These are phyloP conservation scores for Bos taurus DNA, from an alignment of 2,113 vertebrate species.

Conservation along the genomic window DNA sequence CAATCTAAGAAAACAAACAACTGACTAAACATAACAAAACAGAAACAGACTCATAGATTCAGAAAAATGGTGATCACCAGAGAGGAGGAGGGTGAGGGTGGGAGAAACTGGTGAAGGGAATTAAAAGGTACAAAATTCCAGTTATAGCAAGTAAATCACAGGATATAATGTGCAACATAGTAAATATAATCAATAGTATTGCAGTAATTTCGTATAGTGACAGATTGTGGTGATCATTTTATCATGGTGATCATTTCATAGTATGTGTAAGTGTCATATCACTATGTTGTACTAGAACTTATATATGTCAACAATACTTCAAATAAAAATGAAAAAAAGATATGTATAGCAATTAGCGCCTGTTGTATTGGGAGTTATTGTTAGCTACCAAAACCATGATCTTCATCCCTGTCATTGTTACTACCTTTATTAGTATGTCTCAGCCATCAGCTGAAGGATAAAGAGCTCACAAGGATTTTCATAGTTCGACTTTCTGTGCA, in stretches of 20 bases:
- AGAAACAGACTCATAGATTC: neutral
- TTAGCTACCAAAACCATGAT: neutral
- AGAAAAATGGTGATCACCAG: neutral
- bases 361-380: neutral
- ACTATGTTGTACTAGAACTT: neutral
- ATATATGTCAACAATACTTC: neutral
- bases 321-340: neutral
- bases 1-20: neutral
- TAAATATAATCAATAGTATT: neutral
- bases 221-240: neutral
- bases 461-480: neutral
- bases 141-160: neutral
- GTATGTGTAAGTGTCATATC: neutral
- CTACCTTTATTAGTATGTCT: neutral
- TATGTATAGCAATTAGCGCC: neutral
- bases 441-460: neutral
- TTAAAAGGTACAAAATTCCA: neutral
- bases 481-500: rapidly evolving
- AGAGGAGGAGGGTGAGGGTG: too few species aligned
- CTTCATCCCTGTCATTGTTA: neutral
- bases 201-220: neutral
- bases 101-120: neutral
- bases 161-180: neutral
- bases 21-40: neutral
- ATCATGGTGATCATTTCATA: neutral